phyloP scores from a whole-genome alignment of 2,888 invertebrate species.

The Lissocephala sabroskyi region DNA sequence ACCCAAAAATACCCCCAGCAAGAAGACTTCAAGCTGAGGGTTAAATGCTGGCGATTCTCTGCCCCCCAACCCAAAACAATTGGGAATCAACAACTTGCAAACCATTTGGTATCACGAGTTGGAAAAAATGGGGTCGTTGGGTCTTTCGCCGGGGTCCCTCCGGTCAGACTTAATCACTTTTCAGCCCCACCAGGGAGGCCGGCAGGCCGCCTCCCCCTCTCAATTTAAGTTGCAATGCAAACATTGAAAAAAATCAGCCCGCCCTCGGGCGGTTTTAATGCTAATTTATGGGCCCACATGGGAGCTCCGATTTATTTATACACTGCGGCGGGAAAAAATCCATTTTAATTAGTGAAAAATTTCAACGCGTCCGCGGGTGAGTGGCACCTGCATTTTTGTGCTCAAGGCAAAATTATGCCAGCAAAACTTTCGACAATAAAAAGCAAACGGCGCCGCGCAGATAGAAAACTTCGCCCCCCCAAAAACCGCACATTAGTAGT shows the following conservation, averaged over 20 bases:
- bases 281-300: conserved; percentile 53
- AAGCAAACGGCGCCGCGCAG: conserved; percentile 52
- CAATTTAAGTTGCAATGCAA: conserved; percentile 24
- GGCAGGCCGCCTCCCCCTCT: conserved; percentile 20
- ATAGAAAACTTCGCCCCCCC: conserved; percentile 41
- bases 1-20: conserved; percentile 4
- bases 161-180: conserved; percentile 68
- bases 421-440: conserved; percentile 47
- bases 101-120: conserved; percentile 17
- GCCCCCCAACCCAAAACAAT: conserved; percentile 59
- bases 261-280: conserved; percentile 50
- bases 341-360: conserved; percentile 60
- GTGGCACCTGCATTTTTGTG: conserved; percentile 4
- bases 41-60: no score
- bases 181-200: conserved; percentile 31
- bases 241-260: conserved; percentile 18
- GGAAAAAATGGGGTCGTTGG: conserved; percentile 29
- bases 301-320: conserved; percentile 46
- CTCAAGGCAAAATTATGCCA: neutral
- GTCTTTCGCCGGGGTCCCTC: conserved; percentile 10
- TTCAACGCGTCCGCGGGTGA: conserved; percentile 39
- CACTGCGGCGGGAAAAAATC: conserved; percentile 42
- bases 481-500: conserved; percentile 61
- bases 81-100: conserved; percentile 36
- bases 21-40: conserved; percentile 1